These are phyloP conservation scores for Acanthis flammea DNA, from an alignment of 2,797 vertebrate genomes.

Conservation along the genomic window DNA sequence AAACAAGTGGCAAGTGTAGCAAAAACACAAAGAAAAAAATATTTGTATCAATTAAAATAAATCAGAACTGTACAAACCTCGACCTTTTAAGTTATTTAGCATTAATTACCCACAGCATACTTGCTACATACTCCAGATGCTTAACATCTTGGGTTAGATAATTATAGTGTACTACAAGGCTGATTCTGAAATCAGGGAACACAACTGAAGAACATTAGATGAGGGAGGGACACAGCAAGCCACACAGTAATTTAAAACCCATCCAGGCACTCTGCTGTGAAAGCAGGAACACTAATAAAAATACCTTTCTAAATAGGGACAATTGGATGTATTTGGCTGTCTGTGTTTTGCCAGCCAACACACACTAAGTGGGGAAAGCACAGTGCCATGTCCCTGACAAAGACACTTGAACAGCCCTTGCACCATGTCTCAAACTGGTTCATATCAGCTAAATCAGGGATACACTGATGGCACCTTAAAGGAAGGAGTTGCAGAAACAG, in stretches of 20 bases:
- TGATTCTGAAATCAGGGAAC: background rate
- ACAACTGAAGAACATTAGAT: background rate
- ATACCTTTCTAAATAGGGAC: background rate
- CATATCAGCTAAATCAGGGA: background rate
- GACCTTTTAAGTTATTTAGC: background rate
- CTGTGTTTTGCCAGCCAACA: background rate
- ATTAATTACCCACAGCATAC: background rate
- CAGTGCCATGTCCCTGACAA: accelerated
- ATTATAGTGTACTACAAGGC: background rate
- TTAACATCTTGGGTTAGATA: background rate
- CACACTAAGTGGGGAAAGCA: background rate
- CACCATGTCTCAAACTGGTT: background rate
- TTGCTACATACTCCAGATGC: conserved; percentile 2
- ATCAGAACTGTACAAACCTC: background rate
- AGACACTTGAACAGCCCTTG: background rate
- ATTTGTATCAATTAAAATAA: background rate
- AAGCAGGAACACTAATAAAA: background rate
- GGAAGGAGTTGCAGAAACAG: background rate
- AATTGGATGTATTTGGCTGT: background rate
- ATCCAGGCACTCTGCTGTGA: background rate
- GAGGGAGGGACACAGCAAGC: background rate
- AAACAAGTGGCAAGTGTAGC: background rate
- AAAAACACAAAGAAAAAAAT: background rate
- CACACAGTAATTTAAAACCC: background rate
- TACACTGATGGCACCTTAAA: background rate